Evolutionary conservation across 2,888 invertebrate genomes (phyloP), one percentile per base, ranked within the genome.

Genomic region (Elysia crispata): DNA sequence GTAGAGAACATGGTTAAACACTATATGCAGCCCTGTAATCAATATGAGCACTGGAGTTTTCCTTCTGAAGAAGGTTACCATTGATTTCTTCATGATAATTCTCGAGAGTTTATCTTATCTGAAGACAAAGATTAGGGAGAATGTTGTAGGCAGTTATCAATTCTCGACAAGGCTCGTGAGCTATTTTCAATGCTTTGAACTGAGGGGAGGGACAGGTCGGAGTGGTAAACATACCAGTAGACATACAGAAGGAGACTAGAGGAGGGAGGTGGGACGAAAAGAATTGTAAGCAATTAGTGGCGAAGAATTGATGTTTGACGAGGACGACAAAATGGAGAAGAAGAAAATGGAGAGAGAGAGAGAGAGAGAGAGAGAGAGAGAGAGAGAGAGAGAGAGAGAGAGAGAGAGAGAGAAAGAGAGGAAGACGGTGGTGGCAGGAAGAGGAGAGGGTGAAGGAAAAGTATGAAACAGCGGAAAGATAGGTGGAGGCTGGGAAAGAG

Each of bases 311-410:
- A n/a, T n/a, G n/a, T n/a, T n/a, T n/a, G n/a, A n/a, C n/a, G n/a
- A n/a, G n/a, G n/a, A n/a, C n/a, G n/a, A 69, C n/a, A 69, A 23
- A 31, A 41, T n/a, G 33, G 20, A 25, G 25, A 66, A 15, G 15
- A 30, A 28, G 25, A 28, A 30, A 15, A 30, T 5, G 25, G 25
- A 13, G 72, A 28, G 41, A 25, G 72, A 72, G 50, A 72, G 49
- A 6, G 70, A 41, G 70, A 33, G 70, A 23, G 70, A 70, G 49
- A 70, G 70, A 33, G 31, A 70, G 70, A 33, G 33, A 31, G 54
- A 73, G 15, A 25, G 57, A 54, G 57, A 25, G 28, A 54, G 28
- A 5, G 20, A 54, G 73, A 50, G 11, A 73, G 50, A 54, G 30
- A 73, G 5, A 28, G n/a, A 73, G 73, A 28, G 20, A 20, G 73